Conservation (phyloP, 2,797 vertebrate genomes). For the Epinephelus awoara region DNA sequence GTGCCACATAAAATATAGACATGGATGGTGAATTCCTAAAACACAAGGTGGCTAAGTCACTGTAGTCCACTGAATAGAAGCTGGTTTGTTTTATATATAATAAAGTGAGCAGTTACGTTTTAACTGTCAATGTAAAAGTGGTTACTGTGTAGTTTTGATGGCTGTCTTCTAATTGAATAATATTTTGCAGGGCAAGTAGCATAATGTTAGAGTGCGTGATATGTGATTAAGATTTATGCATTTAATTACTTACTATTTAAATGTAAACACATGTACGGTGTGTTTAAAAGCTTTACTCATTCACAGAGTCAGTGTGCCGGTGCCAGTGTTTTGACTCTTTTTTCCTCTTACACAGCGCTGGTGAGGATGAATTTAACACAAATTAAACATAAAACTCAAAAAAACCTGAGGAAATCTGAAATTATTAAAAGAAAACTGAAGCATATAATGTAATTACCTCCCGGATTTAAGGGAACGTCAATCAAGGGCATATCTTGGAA, state of each 20-base stretch:
- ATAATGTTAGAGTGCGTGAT: neutral
- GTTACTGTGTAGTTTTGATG: constrained; percentile 2
- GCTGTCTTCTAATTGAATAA: constrained; percentile 10
- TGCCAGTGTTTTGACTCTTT: constrained; percentile 18
- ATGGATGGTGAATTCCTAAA: neutral
- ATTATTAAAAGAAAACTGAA: constrained; percentile 80
- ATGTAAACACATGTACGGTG: neutral
- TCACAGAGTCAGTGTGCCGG: constrained; percentile 5
- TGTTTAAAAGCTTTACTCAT: constrained; percentile 27
- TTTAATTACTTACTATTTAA: neutral
- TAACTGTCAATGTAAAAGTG: neutral
- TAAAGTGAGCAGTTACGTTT: too few relatives aligned
- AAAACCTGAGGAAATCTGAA: constrained; percentile 67
- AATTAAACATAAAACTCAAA: constrained; percentile 57
- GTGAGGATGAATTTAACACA: constrained; percentile 53
- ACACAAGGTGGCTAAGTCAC: neutral
- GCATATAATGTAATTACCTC: constrained; percentile 87
- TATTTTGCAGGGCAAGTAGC: constrained; percentile 13
- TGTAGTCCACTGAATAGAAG: neutral
- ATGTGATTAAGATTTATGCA: neutral
- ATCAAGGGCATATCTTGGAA: constrained; percentile 85
- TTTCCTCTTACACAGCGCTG: neutral
- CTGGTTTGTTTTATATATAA: constrained; percentile 1
- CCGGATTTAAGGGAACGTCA: constrained; percentile 85
- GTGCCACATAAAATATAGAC: constrained; percentile 23